Evolutionary conservation across 2,888 invertebrate genomes (phyloP).

Genomic region (Dasypolia templi): DNA sequence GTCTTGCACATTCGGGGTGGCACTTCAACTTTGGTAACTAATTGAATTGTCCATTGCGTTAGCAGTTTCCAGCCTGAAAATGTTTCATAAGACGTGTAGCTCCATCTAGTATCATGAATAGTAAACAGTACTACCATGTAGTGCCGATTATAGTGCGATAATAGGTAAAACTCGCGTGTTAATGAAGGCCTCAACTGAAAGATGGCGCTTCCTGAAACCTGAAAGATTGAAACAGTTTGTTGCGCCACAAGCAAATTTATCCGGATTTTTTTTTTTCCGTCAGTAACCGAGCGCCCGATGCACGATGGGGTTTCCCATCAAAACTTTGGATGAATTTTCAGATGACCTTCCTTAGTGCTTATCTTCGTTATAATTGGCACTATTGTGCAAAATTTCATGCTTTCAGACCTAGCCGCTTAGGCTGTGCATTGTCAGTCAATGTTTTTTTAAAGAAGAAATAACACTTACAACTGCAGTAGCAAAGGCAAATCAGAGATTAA

Average conservation of each 20-base stretch:
- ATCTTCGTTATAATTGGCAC: neutral
- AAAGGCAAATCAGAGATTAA: neutral
- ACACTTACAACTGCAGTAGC: neutral
- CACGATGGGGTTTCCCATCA: neutral
- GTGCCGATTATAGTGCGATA: neutral
- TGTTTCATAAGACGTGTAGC: neutral
- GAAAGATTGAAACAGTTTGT: neutral
- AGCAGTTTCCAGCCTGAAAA: neutral
- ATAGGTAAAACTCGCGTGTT: neutral
- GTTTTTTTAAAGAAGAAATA: neutral
- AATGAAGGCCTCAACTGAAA: neutral
- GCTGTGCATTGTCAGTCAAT: neutral
- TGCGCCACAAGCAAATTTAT: neutral
- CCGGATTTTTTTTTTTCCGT: neutral
- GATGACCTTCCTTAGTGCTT: neutral
- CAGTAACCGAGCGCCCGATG: neutral
- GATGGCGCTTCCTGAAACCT: constrained; percentile 28
- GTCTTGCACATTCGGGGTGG: neutral
- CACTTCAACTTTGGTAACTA: neutral
- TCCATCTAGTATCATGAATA: constrained; percentile 16
- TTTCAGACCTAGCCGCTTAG: neutral
- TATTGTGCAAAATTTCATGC: neutral
- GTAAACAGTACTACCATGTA: constrained; percentile 5
- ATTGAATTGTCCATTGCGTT: neutral
- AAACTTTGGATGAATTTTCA: neutral